phyloP scores from a whole-genome alignment of 2,113 vertebrate genomes.

The Scolopax mira region DNA sequence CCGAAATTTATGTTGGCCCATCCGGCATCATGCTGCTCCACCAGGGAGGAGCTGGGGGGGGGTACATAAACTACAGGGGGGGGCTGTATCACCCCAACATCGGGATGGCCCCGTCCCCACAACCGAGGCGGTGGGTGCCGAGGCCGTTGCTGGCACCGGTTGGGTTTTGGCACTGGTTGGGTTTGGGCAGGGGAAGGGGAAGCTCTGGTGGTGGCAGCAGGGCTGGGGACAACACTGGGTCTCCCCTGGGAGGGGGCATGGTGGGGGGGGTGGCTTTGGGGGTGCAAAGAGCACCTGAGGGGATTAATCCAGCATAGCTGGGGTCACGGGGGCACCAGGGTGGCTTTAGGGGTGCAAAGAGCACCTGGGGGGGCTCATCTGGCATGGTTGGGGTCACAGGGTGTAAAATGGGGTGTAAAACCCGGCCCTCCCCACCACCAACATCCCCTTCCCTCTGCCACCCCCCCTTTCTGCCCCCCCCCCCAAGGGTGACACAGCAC shows the following conservation, averaged over 20 bases:
- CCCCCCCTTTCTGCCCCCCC: no score
- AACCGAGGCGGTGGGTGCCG: rapidly evolving
- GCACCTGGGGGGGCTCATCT: neutral
- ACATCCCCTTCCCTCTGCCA: neutral
- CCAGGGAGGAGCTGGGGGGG: rapidly evolving
- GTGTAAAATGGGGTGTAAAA: neutral
- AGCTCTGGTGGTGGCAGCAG: neutral
- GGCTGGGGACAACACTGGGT: neutral
- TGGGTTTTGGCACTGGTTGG: neutral
- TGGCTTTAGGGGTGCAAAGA: neutral
- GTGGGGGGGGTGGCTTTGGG: neutral
- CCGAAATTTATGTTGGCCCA: neutral
- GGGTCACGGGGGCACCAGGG: no score
- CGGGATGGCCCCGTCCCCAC: rapidly evolving
- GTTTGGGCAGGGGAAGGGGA: neutral
- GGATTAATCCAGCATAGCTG: no score
- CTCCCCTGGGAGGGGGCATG: neutral
- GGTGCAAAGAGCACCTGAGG: neutral
- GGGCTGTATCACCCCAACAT: rapidly evolving
- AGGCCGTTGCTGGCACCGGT: rapidly evolving
- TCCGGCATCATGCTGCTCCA: rapidly evolving
- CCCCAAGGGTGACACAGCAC: neutral
- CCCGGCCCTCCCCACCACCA: rapidly evolving
- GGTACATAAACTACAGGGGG: neutral
- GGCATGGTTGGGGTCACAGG: rapidly evolving